Evolutionary conservation across 1,140 invertebrate genomes (phyloP), one percentile per base, ranked within the genome.

Genomic region (Triops longicaudatus): DNA sequence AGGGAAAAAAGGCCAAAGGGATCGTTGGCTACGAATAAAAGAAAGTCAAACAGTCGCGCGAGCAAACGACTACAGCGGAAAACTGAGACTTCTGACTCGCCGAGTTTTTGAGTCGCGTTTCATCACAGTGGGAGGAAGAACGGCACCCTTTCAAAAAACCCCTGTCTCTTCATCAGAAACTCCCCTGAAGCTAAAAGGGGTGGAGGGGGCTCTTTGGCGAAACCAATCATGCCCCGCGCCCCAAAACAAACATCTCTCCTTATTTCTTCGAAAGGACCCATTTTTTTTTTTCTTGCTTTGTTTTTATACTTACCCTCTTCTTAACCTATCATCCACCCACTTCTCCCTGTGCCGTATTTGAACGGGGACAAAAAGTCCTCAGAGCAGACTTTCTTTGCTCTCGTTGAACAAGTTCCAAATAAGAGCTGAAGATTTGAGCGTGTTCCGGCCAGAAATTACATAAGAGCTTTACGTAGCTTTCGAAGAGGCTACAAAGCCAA

Each of bases 1-100:
- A 63, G 17, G 4, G 17, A 63, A 11, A 17, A 63, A 10, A n/a
- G 22, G 7, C 0, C 10, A 63, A 63, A 10, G 22, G 22, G 50
- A 22, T 37, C 50, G 50, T 63, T 63, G 50, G 50, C 10, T 63
- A n/a, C 50, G 50, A 63, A 63, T 63, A 63, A 63, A 63, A 63
- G n/a, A 22, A 63, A 63, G 50, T 63, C 50, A 63, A 63, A 63
- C 50, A 63, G 50, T 63, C 50, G 3, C 44, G 14, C 44, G 44
- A 63, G 44, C 44, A 63, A 63, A 63, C 44, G 50, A 63, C 50
- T 37, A 22, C 50, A 7, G 50, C 50, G 50, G 50, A 63, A 63
- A 63, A 63, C 17, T 63, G 50, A 63, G 50, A 22, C 50, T 63
- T 63, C 50, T 63, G 50, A 63, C 14, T 63, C 50, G 50, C 22